phyloP scores from a whole-genome alignment of 2,797 vertebrate genomes.

The Clarias platycephalus region DNA sequence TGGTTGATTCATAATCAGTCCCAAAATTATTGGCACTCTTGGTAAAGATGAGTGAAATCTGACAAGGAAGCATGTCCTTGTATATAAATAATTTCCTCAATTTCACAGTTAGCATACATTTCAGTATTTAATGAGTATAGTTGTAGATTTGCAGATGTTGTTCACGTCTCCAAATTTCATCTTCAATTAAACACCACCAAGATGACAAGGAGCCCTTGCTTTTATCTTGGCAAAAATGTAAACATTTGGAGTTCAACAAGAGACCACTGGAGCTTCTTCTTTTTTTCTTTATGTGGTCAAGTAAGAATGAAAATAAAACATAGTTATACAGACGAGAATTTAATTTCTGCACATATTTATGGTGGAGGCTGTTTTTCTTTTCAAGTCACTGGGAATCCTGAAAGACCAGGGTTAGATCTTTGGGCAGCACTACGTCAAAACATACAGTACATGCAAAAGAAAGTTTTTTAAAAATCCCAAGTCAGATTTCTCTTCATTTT shows the following conservation, averaged over 20 bases:
- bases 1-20: neutral
- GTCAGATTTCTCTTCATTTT: neutral
- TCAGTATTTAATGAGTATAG: neutral
- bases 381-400: neutral
- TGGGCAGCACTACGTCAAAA: neutral
- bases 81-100: neutral
- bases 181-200: neutral
- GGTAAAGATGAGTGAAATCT: neutral
- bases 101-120: neutral
- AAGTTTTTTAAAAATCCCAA: neutral
- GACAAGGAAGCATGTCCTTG: neutral
- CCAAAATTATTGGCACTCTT: neutral
- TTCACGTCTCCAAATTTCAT: neutral
- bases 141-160: neutral
- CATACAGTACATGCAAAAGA: neutral
- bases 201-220: neutral
- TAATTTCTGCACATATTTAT: neutral
- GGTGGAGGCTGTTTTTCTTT: neutral
- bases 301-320: neutral
- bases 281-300: neutral
- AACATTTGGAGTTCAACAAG: neutral
- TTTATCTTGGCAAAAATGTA: neutral
- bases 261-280: neutral
- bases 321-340: neutral
- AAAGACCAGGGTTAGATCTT: neutral